Evolutionary conservation across 1,140 invertebrate genomes (phyloP).

Genomic region (Cyclargus thomasi): DNA sequence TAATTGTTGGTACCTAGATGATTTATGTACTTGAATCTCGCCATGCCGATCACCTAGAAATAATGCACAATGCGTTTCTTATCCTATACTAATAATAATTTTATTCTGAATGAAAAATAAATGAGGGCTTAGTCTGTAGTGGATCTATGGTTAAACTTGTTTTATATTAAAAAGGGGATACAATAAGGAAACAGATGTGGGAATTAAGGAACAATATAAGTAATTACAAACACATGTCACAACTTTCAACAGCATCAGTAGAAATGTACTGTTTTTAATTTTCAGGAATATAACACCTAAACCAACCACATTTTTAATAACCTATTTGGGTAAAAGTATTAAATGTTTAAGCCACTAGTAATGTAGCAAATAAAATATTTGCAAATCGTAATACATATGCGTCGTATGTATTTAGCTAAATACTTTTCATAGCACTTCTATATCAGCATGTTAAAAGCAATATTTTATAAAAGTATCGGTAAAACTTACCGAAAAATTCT

Average conservation of each 20-base stretch:
- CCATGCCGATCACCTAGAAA: slow-evolving; percentile 70
- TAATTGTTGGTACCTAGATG: slow-evolving; percentile 51
- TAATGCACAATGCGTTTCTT: slow-evolving; percentile 33
- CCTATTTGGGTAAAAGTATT: neutral
- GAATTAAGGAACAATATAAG: neutral
- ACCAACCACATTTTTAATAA: neutral
- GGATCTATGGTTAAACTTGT: neutral
- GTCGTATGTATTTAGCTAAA: neutral
- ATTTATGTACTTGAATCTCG: slow-evolving; percentile 46
- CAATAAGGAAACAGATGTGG: neutral
- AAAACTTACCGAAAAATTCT: slow-evolving; percentile 68
- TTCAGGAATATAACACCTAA: neutral
- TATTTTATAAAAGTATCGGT: neutral
- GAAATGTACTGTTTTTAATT: neutral
- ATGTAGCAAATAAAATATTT: neutral
- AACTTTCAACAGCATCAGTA: neutral
- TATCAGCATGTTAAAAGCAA: slow-evolving; percentile 1
- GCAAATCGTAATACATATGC: neutral
- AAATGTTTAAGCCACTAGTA: neutral
- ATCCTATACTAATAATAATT: slow-evolving; percentile 22
- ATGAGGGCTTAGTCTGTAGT: neutral
- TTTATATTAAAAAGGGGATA: neutral
- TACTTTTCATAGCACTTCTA: slow-evolving; percentile 3
- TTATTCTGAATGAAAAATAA: neutral
- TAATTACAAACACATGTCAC: neutral